A percentile compares a stretch with the other conserved stretches of the same genome.
phyloP scores from a whole-genome alignment of 1,140 invertebrate species.

The Drosophila triauraria region DNA sequence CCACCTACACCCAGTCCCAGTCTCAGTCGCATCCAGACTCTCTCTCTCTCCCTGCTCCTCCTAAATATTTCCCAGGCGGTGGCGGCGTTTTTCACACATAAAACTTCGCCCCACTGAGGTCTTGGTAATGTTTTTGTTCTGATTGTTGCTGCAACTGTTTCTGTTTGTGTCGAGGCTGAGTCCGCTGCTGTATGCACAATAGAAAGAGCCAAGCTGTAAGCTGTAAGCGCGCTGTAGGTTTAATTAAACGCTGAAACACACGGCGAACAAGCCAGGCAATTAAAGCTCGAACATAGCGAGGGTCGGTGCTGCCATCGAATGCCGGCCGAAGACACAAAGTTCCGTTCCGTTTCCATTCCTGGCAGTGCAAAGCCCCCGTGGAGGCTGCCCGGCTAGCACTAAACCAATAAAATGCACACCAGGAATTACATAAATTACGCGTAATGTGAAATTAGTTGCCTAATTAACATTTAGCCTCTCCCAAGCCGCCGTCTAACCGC shows the following conservation, averaged over 20 bases:
- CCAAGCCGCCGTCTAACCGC: slow-evolving; percentile 15
- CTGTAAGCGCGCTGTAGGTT: slow-evolving; percentile 66
- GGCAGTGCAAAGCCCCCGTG: slow-evolving; percentile 50
- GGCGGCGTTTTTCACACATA: slow-evolving; percentile 74
- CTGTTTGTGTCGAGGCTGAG: slow-evolving; percentile 45
- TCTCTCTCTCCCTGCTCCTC: slow-evolving; percentile 4
- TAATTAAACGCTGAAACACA: slow-evolving; percentile 78
- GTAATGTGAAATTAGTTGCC: slow-evolving; percentile 73
- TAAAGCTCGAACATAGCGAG: slow-evolving; percentile 64
- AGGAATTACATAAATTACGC: slow-evolving; percentile 82
- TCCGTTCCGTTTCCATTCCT: slow-evolving; percentile 63
- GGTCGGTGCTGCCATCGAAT: slow-evolving; percentile 10
- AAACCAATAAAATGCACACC: slow-evolving; percentile 73
- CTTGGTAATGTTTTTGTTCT: slow-evolving; percentile 56
- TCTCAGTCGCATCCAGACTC: slow-evolving; percentile 18
- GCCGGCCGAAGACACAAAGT: slow-evolving; percentile 46
- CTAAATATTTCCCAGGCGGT: slow-evolving; percentile 66
- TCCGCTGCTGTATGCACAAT: slow-evolving; percentile 44
- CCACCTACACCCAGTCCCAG: slow-evolving; percentile 20
- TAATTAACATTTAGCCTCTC: slow-evolving; percentile 71
- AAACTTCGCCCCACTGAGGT: slow-evolving; percentile 48
- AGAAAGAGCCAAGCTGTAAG: slow-evolving; percentile 41
- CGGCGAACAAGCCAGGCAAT: slow-evolving; percentile 71
- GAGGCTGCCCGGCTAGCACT: slow-evolving; percentile 27
- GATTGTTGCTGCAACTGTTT: slow-evolving; percentile 57